Percentiles rank a stretch among this genome's conserved stretches.
These are phyloP conservation scores for mouse (Mus musculus) DNA, from an alignment of 2,113 vertebrate genomes.

Conservation along the genomic window GRCm39 chr16:81073501-81074000, in stretches of 20 bases:
- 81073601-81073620: neutral
- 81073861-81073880: neutral
- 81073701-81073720: neutral
- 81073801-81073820: neutral
- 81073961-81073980: neutral
- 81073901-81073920: neutral
- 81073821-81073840: neutral
- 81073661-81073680: no score
- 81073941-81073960: neutral
- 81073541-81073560: neutral
- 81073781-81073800: neutral
- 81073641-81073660: neutral
- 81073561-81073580: neutral
- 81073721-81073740: no score
- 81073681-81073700: neutral
- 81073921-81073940: neutral
- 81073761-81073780: neutral
- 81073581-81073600: neutral
- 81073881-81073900: neutral
- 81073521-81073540: neutral
- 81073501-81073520: neutral
- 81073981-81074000: neutral
- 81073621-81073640: conserved; percentile 6
- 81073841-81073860: neutral
- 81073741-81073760: neutral